Base-by-base conservation (phyloP, 1,140 invertebrate genomes). In the Neodiprion lecontei region DNA sequence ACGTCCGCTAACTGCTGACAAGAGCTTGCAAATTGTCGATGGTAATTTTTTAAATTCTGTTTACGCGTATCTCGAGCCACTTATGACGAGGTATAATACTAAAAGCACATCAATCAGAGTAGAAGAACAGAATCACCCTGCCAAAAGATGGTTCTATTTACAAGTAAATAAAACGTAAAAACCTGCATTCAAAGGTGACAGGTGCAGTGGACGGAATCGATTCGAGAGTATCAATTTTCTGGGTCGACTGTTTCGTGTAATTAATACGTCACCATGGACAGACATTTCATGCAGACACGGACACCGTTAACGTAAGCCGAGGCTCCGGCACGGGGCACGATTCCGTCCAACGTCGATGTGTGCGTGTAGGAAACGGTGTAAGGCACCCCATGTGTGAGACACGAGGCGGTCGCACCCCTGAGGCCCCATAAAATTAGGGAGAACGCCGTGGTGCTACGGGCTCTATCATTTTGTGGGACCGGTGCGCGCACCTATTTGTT, bases 241-340 rank as follows among this genome's bases (percentile, higher is more conserved):
- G 72, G 72, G 69, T 65, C 72, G 78, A 81, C 76, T 75, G 77
- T 80, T 81, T 79, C 73, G 75, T 72, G 67, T 76, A 85, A 86
- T 86, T 85, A 84, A 84, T 85, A 82, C 76, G 79, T 85, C 81
- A 80, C 73, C 28, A 65, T 77, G 67, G 11, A 21, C 67, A 5
- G 53, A 48, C 53, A 68, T 75, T 77, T 73, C 53, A 61, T 14
- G 11, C 11, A 12, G 53, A 17, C 53, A 14, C n/a, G 53, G 53
- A 40, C 28, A 40, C 28, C 28, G 5, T 40, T 40, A 40, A 40
- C 53, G 9, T 4, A 61, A 17, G 53, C 8, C 53, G 53, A 9
- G n/a, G 53, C 53, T 61, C 53, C 11, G n/a, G n/a, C 53, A 12
- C 53, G 11, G 11, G 11, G 53, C 53, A 61, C 53, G n/a, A 40